Percentiles rank a stretch among this genome's conserved stretches.
These are phyloP conservation scores for Cremastobaeus sp. DNA, from an alignment of 2,888 invertebrate species.

Conservation along the genomic window DNA sequence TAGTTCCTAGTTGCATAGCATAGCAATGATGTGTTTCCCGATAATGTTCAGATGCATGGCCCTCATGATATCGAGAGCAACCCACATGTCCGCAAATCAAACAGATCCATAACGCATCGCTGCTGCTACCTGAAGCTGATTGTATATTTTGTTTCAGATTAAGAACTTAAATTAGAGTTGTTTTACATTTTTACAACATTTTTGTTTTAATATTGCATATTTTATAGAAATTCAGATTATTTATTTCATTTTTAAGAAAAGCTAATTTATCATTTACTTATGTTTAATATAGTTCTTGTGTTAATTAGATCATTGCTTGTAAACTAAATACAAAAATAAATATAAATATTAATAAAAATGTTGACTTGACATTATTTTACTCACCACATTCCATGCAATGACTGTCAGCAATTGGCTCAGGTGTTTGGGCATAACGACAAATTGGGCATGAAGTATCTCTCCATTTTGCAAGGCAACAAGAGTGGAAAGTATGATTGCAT, in stretches of 20 bases:
- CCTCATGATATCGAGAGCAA: conserved; percentile 93
- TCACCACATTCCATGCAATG: conserved; percentile 85
- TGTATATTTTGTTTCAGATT: neutral
- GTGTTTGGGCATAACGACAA: conserved; percentile 93
- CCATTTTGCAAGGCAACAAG: conserved; percentile 97
- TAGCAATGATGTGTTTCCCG: conserved; percentile 97
- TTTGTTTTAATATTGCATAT: no score
- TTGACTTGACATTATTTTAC: no score
- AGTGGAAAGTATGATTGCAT: conserved; percentile 97
- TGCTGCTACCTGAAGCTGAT: conserved; percentile 77
- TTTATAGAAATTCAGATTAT: no score
- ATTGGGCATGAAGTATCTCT: conserved; percentile 98
- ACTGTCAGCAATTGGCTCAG: conserved; percentile 86
- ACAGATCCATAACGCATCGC: conserved; percentile 97
- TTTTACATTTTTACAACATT: neutral
- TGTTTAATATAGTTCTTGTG: no score
- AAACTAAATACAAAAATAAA: no score
- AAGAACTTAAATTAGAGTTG: conserved; percentile 81
- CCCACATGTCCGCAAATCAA: conserved; percentile 99
- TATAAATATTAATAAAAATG: no score
- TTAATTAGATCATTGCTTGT: no score
- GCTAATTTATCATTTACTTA: no score
- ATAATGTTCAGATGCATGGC: conserved; percentile 98
- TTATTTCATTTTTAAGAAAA: no score
- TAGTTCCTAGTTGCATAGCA: conserved; percentile 96